These are phyloP conservation scores for Protobothrops mucrosquamatus DNA, from an alignment of 2,113 vertebrate genomes.

Conservation along the genomic window DNA sequence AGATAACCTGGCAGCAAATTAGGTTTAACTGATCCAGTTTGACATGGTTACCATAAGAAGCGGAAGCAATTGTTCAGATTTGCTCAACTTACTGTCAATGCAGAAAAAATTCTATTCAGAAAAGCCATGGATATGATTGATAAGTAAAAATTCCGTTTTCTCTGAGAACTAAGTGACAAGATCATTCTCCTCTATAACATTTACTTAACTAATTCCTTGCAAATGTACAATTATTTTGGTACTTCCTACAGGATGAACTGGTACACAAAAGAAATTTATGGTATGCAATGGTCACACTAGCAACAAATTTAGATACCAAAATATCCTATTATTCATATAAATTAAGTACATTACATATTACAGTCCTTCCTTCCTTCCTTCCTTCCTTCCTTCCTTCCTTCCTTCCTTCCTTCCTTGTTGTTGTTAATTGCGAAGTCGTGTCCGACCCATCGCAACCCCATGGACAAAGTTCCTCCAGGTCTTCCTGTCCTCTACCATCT, in stretches of 20 bases:
- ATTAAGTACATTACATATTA: constrained; percentile 5
- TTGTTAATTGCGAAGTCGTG: too few species aligned
- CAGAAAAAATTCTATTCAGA: neutral
- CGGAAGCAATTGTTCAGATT: neutral
- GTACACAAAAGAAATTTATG: constrained; percentile 1
- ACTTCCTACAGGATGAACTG: neutral
- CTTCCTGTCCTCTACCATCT: too few species aligned
- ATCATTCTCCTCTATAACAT: constrained; percentile 2
- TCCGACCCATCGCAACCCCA: too few species aligned
- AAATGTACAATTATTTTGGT: neutral
- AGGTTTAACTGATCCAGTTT: neutral
- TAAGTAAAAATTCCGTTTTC: constrained; percentile 6
- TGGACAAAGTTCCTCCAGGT: too few species aligned
- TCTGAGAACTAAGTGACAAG: neutral
- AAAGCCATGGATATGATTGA: neutral
- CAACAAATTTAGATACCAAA: constrained; percentile 6
- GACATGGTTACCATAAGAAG: neutral
- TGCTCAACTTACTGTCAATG: neutral
- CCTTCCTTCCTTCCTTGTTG: too few species aligned
- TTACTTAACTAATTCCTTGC: constrained; percentile 8
- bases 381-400: too few species aligned
- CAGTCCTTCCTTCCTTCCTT: constrained; percentile 7
- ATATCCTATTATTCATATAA: constrained; percentile 29
- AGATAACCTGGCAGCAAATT: neutral
- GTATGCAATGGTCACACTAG: constrained; percentile 13